phyloP scores from a whole-genome alignment of 2,797 vertebrate species.

The Lacerta agilis region DNA sequence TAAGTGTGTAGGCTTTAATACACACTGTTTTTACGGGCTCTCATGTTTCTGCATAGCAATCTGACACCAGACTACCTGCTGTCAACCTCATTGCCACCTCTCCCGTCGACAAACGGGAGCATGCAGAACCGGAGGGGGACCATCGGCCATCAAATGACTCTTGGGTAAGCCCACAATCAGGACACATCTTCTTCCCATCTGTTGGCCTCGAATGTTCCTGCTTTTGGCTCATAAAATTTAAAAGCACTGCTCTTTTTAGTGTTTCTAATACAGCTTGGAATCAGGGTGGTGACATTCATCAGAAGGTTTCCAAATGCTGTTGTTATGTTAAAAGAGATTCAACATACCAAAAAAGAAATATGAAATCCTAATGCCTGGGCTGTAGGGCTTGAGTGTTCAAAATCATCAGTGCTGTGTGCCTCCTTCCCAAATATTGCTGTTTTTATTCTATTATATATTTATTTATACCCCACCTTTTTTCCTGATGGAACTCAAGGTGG shows the following conservation, averaged over 20 bases:
- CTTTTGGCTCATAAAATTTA: not conserved
- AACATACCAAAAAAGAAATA: not conserved
- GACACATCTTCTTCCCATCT: not conserved
- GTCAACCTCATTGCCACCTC: constrained; percentile 46
- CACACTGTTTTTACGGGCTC: not conserved
- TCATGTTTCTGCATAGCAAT: constrained; percentile 7
- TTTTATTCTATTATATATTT: too few species aligned
- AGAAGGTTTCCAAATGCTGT: not conserved
- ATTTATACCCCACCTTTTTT: too few species aligned
- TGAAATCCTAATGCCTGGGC: not conserved
- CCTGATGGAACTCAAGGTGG: too few species aligned
- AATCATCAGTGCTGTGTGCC: not conserved
- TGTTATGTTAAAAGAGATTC: not conserved
- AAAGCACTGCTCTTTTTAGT: not conserved
- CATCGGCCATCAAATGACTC: constrained; percentile 44
- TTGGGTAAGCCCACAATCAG: constrained; percentile 13
- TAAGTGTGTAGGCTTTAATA: not conserved
- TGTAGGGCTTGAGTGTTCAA: not conserved
- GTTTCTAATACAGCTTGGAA: not conserved
- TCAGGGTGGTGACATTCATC: too few species aligned
- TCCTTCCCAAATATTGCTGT: too few species aligned
- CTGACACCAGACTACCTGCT: not conserved
- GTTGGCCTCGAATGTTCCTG: not conserved
- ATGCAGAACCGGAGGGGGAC: constrained; percentile 61
- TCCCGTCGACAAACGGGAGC: constrained; percentile 67